Evolutionary conservation across 2,797 vertebrate genomes (phyloP).

Genomic region (Macrochelys suwanniensis): DNA sequence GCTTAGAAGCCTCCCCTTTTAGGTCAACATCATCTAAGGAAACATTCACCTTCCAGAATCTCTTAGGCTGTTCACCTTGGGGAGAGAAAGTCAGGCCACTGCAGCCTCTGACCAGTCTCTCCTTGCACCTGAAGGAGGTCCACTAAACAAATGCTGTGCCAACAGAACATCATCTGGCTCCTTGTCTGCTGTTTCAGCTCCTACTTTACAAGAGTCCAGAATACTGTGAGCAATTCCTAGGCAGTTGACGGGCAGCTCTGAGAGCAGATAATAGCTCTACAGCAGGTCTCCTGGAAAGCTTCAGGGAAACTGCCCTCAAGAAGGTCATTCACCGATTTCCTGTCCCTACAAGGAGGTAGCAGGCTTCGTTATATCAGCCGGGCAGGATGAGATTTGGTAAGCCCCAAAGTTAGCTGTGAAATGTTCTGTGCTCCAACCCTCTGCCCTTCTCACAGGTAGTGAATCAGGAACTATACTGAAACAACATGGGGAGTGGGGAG

Average conservation of each 20-base stretch:
- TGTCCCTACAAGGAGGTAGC: not conserved
- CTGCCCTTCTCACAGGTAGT: no score
- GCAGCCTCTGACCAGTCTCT: not conserved
- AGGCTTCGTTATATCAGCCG: not conserved
- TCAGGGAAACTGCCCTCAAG: not conserved
- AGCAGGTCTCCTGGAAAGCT: not conserved
- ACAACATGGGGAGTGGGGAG: no score
- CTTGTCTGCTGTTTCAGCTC: not conserved
- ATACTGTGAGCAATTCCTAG: not conserved
- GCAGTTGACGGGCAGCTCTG: no score
- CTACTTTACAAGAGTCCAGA: not conserved
- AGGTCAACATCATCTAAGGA: not conserved
- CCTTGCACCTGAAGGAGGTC: not conserved
- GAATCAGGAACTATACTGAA: no score
- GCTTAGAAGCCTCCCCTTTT: rapidly evolving
- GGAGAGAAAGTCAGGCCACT: not conserved
- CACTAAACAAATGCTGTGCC: not conserved
- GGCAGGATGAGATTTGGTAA: no score
- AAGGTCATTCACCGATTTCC: no score
- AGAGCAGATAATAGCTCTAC: no score
- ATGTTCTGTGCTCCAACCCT: no score
- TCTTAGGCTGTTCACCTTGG: not conserved
- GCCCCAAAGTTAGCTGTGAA: no score
- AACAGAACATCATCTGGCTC: not conserved
- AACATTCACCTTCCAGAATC: not conserved